Base-by-base conservation (phyloP, 2,113 vertebrate species). In the Callionymus lyra region DNA sequence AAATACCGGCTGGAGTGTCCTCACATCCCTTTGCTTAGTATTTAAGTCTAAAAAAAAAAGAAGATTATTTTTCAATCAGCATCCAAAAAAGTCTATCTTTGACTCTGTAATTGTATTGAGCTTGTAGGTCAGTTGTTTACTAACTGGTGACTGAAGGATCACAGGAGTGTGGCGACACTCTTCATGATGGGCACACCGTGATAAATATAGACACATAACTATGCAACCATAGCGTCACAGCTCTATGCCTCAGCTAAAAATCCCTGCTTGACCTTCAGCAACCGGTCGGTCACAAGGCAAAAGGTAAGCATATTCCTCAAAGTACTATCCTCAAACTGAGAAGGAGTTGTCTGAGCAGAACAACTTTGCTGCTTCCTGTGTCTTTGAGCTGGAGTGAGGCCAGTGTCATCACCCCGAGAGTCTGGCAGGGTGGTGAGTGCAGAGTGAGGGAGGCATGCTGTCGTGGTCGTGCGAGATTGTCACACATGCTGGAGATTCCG, bases 371-470 rank as follows among this genome's bases (percentile, higher is more conserved):
- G 4, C 21, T 27, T 27, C 21, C 8, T 27, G 21, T 85, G 56
- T 81, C 89, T 48, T 82, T 90, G 54, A 94, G 93, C 77, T 97
- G 92, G 93, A 91, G 88, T 72, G 90, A 87, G 70, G 87, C 90
- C 84, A 91, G 87, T 34, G 83, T 95, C 84, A 85, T 88, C 89
- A 97, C 80, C 93, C 97, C 79, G 97, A 93, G 74, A 89, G 89
- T 17, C 87, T 97, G 18, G 93, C 93, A 97, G 93, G 84, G 94
- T 96, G 79, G 34, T 38, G 59, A 57, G 48, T 48, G 15, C 15
- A 38, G 0, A 59, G 37, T 40, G 11, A 56, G 27, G 17, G 38
- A 47, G 52, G 60, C 59, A 43, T 63, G 60, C 59, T 50, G 36
- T 50, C 31, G 55, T 46, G 64, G 56, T 50, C 27, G 6, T 21